Conservation (phyloP, 2,888 invertebrate genomes). For the Protodeltote pygarga region DNA sequence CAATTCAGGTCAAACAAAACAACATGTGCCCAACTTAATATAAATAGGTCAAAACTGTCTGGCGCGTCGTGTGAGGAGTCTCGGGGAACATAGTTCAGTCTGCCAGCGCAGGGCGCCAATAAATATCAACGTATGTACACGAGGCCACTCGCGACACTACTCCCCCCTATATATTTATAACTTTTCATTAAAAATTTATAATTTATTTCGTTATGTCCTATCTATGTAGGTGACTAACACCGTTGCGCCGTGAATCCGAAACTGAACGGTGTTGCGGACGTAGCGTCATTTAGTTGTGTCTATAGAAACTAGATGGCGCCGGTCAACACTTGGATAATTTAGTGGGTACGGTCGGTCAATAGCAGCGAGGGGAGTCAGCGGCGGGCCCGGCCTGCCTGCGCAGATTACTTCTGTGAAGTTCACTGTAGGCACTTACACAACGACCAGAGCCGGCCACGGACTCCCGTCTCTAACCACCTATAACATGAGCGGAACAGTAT, state of each 20-base stretch:
- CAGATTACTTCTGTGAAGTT: conserved; percentile 7
- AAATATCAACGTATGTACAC: conserved; percentile 85
- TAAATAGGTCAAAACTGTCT: conserved; percentile 81
- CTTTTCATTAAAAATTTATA: conserved; percentile 81
- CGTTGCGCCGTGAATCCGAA: conserved; percentile 51
- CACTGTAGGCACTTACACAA: conserved; percentile 15
- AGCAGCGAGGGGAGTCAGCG: conserved; percentile 33
- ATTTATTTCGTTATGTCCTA: conserved; percentile 86
- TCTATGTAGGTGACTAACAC: conserved; percentile 79
- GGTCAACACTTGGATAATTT: conserved; percentile 42
- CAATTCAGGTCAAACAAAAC: conserved; percentile 86
- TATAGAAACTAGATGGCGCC: conserved; percentile 48
- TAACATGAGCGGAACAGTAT: conserved; percentile 36
- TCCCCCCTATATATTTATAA: conserved; percentile 74
- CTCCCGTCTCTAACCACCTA: conserved; percentile 39
- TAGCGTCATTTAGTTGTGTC: conserved; percentile 43
- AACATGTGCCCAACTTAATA: conserved; percentile 85
- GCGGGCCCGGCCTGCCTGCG: conserved; percentile 11
- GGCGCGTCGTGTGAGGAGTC: conserved; percentile 72
- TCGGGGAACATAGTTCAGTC: conserved; percentile 69
- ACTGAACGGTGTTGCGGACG: conserved; percentile 39
- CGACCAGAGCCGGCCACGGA: conserved; percentile 25
- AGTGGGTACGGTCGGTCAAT: conserved; percentile 38
- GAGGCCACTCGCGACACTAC: conserved; percentile 77
- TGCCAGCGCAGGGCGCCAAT: conserved; percentile 78